A percentile compares a stretch with the other conserved stretches of the same genome.
Evolutionary conservation across 2,113 vertebrate genomes (phyloP).

Genomic region (Stomatorhinus ivindoensis): DNA sequence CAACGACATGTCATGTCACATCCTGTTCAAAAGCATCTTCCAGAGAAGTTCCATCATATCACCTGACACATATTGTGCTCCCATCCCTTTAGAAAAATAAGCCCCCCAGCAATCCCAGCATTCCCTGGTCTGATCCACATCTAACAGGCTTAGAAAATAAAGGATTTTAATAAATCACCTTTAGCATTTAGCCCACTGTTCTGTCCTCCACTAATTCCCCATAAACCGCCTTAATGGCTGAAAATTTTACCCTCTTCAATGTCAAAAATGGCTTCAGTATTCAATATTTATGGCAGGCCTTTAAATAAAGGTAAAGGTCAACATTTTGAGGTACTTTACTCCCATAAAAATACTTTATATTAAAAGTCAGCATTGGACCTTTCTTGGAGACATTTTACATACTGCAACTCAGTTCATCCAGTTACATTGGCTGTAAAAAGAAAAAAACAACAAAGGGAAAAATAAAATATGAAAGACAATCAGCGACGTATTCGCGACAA

Average conservation of each 20-base stretch:
- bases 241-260: constrained; percentile 34
- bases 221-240: constrained; percentile 33
- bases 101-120: not conserved
- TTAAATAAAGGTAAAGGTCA: constrained; percentile 5
- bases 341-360: not conserved
- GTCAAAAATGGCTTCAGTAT: constrained; percentile 30
- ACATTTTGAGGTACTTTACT: not conserved
- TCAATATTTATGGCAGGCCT: constrained; percentile 35
- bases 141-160: constrained; percentile 62
- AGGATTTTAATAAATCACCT: constrained; percentile 61
- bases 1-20: constrained; percentile 30
- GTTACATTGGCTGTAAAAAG: not conserved
- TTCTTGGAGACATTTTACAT: not conserved
- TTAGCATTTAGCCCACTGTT: constrained; percentile 43
- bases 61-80: constrained; percentile 39
- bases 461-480: not conserved
- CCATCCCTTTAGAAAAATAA: constrained; percentile 9
- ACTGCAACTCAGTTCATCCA: not conserved
- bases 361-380: not conserved
- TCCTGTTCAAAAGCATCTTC: constrained; percentile 42
- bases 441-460: not conserved
- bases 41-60: constrained; percentile 57
- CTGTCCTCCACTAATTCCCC: constrained; percentile 29
- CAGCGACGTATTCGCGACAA: not conserved
- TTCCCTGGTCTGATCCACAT: constrained; percentile 49